These are phyloP conservation scores for Pseudococcus longispinus DNA, from an alignment of 2,888 invertebrate species.

Conservation along the genomic window DNA sequence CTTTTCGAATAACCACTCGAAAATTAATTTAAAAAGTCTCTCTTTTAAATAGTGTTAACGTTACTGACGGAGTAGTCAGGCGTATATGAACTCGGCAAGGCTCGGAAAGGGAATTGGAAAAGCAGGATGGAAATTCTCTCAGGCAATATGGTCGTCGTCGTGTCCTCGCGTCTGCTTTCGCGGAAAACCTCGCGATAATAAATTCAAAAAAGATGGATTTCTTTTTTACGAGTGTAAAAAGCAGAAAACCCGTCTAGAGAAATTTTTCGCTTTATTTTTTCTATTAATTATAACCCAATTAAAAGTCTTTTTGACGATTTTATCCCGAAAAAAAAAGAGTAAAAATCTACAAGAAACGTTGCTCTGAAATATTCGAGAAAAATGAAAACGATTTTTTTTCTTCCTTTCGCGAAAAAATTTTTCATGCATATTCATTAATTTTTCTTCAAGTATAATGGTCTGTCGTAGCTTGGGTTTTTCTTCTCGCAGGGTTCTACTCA, in stretches of 20 bases:
- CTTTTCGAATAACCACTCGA: not conserved
- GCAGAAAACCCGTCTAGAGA: constrained; percentile 14
- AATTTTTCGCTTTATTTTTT: constrained; percentile 39
- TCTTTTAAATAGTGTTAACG: not conserved
- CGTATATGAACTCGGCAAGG: not conserved
- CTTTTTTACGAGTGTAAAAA: not conserved
- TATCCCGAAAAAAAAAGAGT: not conserved
- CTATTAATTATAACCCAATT: constrained; percentile 57
- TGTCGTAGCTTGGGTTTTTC: constrained; percentile 16
- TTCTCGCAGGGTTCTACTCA: not conserved
- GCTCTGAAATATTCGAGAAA: not conserved
- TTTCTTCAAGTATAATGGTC: constrained; percentile 53
- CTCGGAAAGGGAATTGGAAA: not conserved
- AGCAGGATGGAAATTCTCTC: not conserved
- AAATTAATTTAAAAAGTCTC: constrained; percentile 13
- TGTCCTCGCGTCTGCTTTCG: not conserved
- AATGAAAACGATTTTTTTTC: constrained; percentile 32
- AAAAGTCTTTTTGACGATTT: constrained; percentile 51
- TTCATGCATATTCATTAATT: constrained; percentile 57
- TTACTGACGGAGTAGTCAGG: not conserved
- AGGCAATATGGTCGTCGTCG: not conserved
- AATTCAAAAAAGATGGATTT: constrained; percentile 34
- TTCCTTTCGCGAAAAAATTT: constrained; percentile 10
- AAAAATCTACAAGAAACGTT: constrained; percentile 24
- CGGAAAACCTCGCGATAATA: not conserved